Evolutionary conservation across 1,140 invertebrate species (phyloP).

Genomic region (Lepidotrigona ventralis): DNA sequence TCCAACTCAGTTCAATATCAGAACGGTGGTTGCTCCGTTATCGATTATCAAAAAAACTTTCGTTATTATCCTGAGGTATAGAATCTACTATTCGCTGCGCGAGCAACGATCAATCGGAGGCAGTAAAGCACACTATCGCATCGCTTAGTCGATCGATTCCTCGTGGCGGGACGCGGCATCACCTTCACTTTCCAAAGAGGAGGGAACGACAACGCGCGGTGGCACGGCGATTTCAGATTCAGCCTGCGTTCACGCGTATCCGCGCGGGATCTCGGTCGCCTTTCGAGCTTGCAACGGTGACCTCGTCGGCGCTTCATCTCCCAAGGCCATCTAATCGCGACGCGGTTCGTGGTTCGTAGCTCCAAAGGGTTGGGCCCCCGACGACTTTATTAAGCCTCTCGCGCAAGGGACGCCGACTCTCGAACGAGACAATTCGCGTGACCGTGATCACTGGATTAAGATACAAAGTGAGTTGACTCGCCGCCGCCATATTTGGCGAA

Average conservation of each 20-base stretch:
- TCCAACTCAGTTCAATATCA: no score
- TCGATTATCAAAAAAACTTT: no score
- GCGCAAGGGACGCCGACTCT: constrained; percentile 41
- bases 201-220: not conserved
- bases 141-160: not conserved
- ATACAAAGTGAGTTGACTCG: constrained; percentile 15
- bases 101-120: not conserved
- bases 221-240: constrained; percentile 69
- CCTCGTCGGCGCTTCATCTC: constrained; percentile 66
- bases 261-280: constrained; percentile 61
- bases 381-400: constrained; percentile 69
- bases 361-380: constrained; percentile 18
- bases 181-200: constrained; percentile 1
- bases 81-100: no score
- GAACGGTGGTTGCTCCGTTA: no score
- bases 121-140: not conserved
- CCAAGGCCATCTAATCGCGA: constrained; percentile 74
- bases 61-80: no score
- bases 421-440: constrained; percentile 72
- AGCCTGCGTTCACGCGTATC: constrained; percentile 64
- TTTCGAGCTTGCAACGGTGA: constrained; percentile 74
- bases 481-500: constrained; percentile 65
- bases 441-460: constrained; percentile 62
- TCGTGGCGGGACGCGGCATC: not conserved
- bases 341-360: constrained; percentile 37